phyloP scores from a whole-genome alignment of 2,797 vertebrate species.

The Coreius guichenoti region DNA sequence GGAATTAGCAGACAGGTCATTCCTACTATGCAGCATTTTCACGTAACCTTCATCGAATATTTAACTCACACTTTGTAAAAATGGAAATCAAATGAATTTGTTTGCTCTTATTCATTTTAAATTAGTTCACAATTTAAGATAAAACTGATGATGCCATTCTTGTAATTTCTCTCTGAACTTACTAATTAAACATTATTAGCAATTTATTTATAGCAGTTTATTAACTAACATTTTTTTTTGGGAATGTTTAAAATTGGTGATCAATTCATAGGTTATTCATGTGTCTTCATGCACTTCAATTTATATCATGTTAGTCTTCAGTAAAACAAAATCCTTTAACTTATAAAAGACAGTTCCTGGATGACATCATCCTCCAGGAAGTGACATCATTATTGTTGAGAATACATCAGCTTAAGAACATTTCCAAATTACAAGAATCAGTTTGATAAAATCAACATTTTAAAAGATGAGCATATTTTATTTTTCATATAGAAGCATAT shows the following conservation, averaged over 20 bases:
- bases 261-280: not conserved
- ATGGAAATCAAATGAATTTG: not conserved
- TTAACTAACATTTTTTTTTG: not conserved
- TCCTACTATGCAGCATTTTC: not conserved
- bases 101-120: not conserved
- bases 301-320: not conserved
- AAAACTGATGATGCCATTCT: not conserved
- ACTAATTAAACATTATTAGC: not conserved
- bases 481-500: not conserved
- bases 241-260: not conserved
- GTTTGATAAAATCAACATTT: too few relatives aligned
- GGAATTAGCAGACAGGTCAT: conserved; percentile 1
- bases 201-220: not conserved
- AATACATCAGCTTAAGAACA: not conserved
- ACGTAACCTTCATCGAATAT: not conserved
- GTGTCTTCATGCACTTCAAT: not conserved
- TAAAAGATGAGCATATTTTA: not conserved
- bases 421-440: too few relatives aligned
- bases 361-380: not conserved
- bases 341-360: not conserved
- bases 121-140: not conserved
- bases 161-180: not conserved
- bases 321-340: not conserved
- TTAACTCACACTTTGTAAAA: not conserved
- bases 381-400: not conserved